Conservation (phyloP, 2,113 vertebrate genomes). For the Lichenostomus cassidix region DNA sequence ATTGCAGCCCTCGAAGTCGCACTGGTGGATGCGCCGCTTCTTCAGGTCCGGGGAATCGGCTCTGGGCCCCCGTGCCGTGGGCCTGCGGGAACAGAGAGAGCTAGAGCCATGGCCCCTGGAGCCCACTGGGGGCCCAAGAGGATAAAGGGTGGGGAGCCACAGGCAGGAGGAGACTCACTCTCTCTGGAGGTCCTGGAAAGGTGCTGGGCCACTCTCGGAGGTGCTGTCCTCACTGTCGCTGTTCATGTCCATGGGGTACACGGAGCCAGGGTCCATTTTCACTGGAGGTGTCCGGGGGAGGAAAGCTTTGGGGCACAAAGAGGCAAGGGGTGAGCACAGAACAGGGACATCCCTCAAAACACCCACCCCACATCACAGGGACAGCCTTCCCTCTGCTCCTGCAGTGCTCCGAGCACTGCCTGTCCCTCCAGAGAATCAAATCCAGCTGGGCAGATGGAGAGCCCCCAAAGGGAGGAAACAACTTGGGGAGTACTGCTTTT, state of each 20-base stretch:
- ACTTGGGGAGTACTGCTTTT: accelerated
- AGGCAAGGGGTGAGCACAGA: neutral
- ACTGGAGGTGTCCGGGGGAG: conserved; percentile 60
- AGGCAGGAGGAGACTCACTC: conserved; percentile 60
- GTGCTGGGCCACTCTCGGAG: conserved; percentile 59
- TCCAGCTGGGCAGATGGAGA: accelerated
- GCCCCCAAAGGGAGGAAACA: accelerated
- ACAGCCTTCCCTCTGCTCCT: too few species aligned
- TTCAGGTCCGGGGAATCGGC: conserved; percentile 87
- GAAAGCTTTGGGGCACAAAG: neutral
- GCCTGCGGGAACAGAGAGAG: neutral
- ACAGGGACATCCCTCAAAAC: neutral
- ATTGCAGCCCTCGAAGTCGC: conserved; percentile 95
- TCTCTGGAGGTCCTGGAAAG: conserved; percentile 69
- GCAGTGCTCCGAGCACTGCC: accelerated
- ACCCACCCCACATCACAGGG: accelerated
- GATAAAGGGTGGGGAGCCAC: neutral
- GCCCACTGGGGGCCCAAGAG: neutral
- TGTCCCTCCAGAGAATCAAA: accelerated
- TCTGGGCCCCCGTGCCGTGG: neutral
- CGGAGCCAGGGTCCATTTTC: conserved; percentile 73
- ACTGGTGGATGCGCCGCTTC: conserved; percentile 93
- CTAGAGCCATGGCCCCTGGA: neutral
- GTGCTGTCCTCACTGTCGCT: conserved; percentile 77
- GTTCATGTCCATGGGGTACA: conserved; percentile 74